phyloP scores from a whole-genome alignment of 2,797 vertebrate genomes.

The Scolopax rusticola region DNA sequence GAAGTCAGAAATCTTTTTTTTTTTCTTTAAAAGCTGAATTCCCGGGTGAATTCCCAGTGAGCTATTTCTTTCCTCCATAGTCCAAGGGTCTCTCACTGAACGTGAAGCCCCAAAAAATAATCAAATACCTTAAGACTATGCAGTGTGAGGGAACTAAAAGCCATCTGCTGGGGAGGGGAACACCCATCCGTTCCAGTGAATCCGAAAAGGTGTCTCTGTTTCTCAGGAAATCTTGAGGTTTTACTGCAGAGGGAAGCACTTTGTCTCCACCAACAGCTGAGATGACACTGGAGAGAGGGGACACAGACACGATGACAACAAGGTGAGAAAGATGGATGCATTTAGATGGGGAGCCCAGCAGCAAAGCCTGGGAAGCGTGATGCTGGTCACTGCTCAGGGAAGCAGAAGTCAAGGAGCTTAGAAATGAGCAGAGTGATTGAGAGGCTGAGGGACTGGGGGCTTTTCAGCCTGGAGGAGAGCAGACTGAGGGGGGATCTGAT shows the following conservation, averaged over 20 bases:
- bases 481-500: too few relatives aligned
- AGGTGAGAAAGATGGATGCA: background rate
- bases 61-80: background rate
- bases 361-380: background rate
- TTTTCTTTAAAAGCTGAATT: background rate
- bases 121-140: background rate
- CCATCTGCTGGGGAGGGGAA: background rate
- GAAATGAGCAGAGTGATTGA: background rate
- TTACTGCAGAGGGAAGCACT: background rate
- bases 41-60: background rate
- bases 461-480: too few relatives aligned
- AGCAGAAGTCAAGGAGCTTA: background rate
- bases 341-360: background rate
- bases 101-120: background rate
- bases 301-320: background rate
- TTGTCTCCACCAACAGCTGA: background rate
- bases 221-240: background rate
- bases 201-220: background rate
- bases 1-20: background rate
- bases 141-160: background rate
- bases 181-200: background rate
- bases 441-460: background rate
- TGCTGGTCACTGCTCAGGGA: background rate
- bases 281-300: background rate
- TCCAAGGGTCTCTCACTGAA: background rate